A percentile compares a stretch with the other conserved stretches of the same genome.
Evolutionary conservation across 2,113 vertebrate species (phyloP).

Genomic region (Aviceda subcristata): DNA sequence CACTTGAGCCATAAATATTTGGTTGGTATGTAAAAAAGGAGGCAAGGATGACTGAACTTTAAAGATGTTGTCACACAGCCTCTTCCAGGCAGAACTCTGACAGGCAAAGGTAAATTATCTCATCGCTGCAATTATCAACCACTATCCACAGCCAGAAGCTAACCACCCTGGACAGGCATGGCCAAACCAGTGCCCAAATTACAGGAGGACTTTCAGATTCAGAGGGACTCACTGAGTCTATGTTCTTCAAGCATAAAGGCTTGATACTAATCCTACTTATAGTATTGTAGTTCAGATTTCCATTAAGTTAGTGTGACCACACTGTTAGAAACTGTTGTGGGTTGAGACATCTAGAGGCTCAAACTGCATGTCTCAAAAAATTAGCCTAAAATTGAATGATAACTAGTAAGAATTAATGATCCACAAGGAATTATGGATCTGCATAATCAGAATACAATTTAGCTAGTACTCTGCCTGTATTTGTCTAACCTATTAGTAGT

Average conservation of each 20-base stretch:
- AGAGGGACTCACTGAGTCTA: not conserved
- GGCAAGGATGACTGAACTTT: not conserved
- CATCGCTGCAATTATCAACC: not conserved
- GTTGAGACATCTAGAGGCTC: not conserved
- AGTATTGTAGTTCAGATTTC: not conserved
- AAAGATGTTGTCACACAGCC: not conserved
- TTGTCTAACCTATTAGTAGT: not conserved
- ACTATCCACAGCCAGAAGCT: not conserved
- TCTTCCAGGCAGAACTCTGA: not conserved
- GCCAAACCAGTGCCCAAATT: not conserved
- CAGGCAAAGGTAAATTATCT: not conserved
- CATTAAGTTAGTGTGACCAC: not conserved
- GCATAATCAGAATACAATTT: not conserved
- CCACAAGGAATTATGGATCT: not conserved
- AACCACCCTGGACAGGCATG: not conserved
- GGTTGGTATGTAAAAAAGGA: not conserved
- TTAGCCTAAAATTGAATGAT: not conserved
- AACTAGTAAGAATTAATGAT: not conserved
- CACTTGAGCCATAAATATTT: not conserved
- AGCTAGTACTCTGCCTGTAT: not conserved
- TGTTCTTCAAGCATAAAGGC: not conserved
- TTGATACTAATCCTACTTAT: not conserved
- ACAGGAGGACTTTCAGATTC: not conserved
- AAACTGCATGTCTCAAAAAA: not conserved
- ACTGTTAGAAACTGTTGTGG: not conserved